Evolutionary conservation across 2,113 vertebrate genomes (phyloP).

Genomic region (Alexandromys fortis): DNA sequence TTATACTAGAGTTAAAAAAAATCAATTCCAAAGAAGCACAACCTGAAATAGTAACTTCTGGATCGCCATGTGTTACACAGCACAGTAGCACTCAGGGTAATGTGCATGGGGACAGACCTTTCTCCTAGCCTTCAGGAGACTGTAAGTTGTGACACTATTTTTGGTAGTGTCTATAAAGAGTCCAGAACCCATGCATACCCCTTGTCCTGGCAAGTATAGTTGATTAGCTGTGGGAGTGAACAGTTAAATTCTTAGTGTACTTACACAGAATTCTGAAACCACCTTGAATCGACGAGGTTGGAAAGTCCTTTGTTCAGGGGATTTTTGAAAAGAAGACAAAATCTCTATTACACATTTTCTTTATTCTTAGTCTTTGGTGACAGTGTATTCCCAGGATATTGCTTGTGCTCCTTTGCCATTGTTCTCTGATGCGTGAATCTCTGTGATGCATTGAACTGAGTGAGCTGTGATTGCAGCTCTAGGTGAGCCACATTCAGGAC

Average conservation of each 20-base stretch:
- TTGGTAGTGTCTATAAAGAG: neutral
- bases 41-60: neutral
- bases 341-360: conserved; percentile 50
- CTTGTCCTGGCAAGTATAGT: neutral
- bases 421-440: conserved; percentile 18
- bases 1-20: neutral
- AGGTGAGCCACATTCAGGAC: neutral
- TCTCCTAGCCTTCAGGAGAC: neutral
- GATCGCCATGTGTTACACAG: neutral
- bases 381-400: neutral
- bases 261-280: conserved; percentile 13
- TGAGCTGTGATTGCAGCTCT: neutral
- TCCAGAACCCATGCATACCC: neutral
- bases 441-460: neutral
- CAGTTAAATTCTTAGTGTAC: neutral
- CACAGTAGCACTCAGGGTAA: no score
- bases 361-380: neutral
- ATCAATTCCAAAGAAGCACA: neutral
- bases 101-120: neutral
- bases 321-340: conserved; percentile 44
- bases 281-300: neutral
- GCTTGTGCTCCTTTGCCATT: neutral
- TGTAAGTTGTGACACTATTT: neutral
- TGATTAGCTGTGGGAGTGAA: neutral
- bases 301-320: conserved; percentile 29